Evolutionary conservation across 2,797 vertebrate species (phyloP).

Genomic region (Avahi laniger): DNA sequence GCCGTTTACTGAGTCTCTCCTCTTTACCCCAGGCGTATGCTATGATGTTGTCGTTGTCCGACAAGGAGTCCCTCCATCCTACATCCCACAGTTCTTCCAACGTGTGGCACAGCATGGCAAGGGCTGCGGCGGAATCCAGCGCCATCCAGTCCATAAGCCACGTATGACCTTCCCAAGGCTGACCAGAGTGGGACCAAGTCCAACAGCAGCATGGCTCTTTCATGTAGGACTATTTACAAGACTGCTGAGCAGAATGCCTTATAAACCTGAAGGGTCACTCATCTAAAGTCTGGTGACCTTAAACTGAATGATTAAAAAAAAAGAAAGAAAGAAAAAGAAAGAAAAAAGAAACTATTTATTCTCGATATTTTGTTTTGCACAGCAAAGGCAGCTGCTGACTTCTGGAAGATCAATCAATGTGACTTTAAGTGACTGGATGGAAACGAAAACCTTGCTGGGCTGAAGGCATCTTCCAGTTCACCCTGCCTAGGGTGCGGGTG

Average conservation of each 20-base stretch:
- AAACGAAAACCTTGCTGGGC: constrained; percentile 82
- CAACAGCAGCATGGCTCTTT: constrained; percentile 87
- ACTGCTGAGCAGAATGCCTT: constrained; percentile 97
- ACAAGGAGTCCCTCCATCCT: constrained; percentile 96
- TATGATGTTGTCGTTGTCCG: constrained; percentile 99
- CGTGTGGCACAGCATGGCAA: constrained; percentile 97
- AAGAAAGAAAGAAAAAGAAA: constrained; percentile 73
- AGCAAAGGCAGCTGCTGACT: constrained; percentile 98
- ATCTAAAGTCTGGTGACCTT: constrained; percentile 90
- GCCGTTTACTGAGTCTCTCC: constrained; percentile 56
- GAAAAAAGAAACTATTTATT: constrained; percentile 98
- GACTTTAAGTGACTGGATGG: constrained; percentile 83
- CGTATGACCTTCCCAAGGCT: constrained; percentile 91
- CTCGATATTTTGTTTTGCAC: constrained; percentile 99
- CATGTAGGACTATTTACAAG: constrained; percentile 88
- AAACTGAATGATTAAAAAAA: constrained; percentile 90
- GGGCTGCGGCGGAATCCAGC: constrained; percentile 94
- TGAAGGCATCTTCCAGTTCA: constrained; percentile 85
- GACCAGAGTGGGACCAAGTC: constrained; percentile 89
- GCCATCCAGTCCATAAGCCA: constrained; percentile 98
- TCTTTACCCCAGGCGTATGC: constrained; percentile 91
- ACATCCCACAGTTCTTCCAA: constrained; percentile 92
- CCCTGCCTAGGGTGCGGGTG: constrained; percentile 79
- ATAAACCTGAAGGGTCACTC: constrained; percentile 91
- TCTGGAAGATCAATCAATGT: constrained; percentile 89